Conservation (phyloP, 2,113 vertebrate genomes). For the Ptychochromis oligacanthus region DNA sequence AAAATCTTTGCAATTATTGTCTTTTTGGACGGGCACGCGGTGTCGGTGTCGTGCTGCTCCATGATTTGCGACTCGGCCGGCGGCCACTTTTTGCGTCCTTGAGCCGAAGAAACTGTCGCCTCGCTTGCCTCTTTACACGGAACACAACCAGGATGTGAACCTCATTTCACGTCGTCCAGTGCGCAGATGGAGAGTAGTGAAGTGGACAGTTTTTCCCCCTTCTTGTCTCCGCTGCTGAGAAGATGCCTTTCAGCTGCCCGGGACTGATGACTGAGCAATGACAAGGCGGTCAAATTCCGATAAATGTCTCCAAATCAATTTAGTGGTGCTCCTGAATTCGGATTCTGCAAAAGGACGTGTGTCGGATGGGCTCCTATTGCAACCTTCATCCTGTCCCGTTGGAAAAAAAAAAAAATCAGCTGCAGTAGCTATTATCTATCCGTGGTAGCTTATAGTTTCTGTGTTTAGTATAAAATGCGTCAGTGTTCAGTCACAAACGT, state of each 20-base stretch:
- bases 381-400: slow-evolving; percentile 54
- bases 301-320: slow-evolving; percentile 51
- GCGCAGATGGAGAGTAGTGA: slow-evolving; percentile 46
- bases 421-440: slow-evolving; percentile 25
- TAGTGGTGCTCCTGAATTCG: slow-evolving; percentile 40
- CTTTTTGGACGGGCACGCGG: slow-evolving; percentile 74
- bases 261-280: slow-evolving; percentile 57
- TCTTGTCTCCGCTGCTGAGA: slow-evolving; percentile 3
- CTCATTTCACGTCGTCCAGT: slow-evolving; percentile 66
- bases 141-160: slow-evolving; percentile 57
- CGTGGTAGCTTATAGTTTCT: slow-evolving; percentile 14
- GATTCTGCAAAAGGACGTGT: slow-evolving; percentile 4
- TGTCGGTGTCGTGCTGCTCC: slow-evolving; percentile 69
- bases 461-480: slow-evolving; percentile 57
- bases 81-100: slow-evolving; percentile 69
- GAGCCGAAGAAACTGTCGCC: slow-evolving; percentile 48
- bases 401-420: not conserved
- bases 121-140: slow-evolving; percentile 54
- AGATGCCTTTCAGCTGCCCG: slow-evolving; percentile 44
- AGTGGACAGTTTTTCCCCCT: slow-evolving; percentile 16
- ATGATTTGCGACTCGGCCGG: slow-evolving; percentile 53
- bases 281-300: slow-evolving; percentile 71
- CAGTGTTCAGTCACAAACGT: slow-evolving; percentile 44
- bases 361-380: slow-evolving; percentile 42
- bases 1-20: slow-evolving; percentile 81